Evolutionary conservation across 2,797 vertebrate species (phyloP), one percentile per base, ranked within the genome.

Genomic region (Neostethus bicornis): DNA sequence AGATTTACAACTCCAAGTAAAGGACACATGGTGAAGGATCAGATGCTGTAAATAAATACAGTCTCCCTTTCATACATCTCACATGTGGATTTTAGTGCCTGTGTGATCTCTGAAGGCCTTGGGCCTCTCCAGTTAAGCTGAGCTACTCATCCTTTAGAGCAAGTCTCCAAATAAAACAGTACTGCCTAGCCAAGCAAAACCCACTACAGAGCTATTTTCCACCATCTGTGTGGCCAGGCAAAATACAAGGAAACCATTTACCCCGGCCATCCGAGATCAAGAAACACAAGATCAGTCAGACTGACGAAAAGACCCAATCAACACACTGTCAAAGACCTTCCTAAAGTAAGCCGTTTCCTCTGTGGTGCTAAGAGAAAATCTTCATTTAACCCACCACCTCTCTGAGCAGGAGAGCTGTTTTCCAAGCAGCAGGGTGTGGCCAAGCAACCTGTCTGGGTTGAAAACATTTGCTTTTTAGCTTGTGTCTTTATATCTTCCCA

Each of bases 121-220:
- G 82, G 82, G 68, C 75, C 7, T 21, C 66, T 86, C 76, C 78
- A 84, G 81, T 75, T 75, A 51, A 77, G 79, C 87, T 81, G 66
- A 63, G 70, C 83, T 78, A 84, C 89, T 91, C 91, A 91, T 93
- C 90, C 85, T 91, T 92, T 90, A 87, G 83, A 55, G 62, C 81
- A 75, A 63, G 79, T 73, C 82, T 93, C 92, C 92, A 93, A 93
- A 89, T 70, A 89, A 92, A 94, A 92, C 89, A 92, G 81, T 56
- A 67, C 79, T 66, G 68, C 39, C 0, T 62, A 12, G 90, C 91
- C 87, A 92, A 92, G 87, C 77, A 84, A 85, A 93, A 91, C 80
- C 85, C 81, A 78, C 89, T 84, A 72, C 72, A 78, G 77, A 89
- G 90, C 80, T 90, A 81, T 91, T 93, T 93, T 92, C 92, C 91